Base-by-base conservation (phyloP, 2,797 vertebrate genomes). In the Xenentodon cancila region DNA sequence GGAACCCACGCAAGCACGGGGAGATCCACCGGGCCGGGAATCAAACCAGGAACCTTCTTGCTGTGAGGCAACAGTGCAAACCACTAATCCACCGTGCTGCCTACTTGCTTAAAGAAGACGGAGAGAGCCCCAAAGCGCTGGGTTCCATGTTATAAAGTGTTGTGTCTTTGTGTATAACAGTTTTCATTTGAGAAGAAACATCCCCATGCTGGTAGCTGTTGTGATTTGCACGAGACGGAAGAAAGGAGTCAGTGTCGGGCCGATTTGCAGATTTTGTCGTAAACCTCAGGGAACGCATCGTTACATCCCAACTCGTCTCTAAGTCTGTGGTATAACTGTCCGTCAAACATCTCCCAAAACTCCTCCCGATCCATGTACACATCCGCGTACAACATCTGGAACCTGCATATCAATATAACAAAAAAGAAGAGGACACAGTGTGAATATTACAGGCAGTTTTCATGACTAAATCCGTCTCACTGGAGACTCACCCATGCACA, bases 261-360 rank as follows among this genome's bases (percentile, higher is more conserved):
- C 2, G 96, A 93, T 93, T 98, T 99, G 92, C 96, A 98, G 90
- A 99, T 96, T 94, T 99, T 99, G 90, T 98, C 93, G 3, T 96
- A 99, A 53, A 97, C 97, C 83, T 99, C 97, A 0, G 97, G 97
- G 84, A 99, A 99, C 58, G 97, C 97, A 0, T 94, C 93, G 71
- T 94, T 93, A 87, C 97, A 98, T 53, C 92, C 90, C 0, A 98
- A 93, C 75, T 96, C 87, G 25, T 96, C 88, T 79, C 98, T 93
- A 71, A 99, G 90, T 86, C 91, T 95, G 77, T 96, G 95, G 84
- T 99, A 99, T 16, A 99, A 83, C 0, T 91, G 92, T 51, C 97
- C 97, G 1, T 99, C 97, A 69, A 99, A 99, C 98, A 99, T 99
- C 84, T 98, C 94, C 98, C 98, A 99, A 81, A 98, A 99, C 84